Evolutionary conservation across 2,888 invertebrate genomes (phyloP).

Genomic region (Ctenicera cuprea): DNA sequence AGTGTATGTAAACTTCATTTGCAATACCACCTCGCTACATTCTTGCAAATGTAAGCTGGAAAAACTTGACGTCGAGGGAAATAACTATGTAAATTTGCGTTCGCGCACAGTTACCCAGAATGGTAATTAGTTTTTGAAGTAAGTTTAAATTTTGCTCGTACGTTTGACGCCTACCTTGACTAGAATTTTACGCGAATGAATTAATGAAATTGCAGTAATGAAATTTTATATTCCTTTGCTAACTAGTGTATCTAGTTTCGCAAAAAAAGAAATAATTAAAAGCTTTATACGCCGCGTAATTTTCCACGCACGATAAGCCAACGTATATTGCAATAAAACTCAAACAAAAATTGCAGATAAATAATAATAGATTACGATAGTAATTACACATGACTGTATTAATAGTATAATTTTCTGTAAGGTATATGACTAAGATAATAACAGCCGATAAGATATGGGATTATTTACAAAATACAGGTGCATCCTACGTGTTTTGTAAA

Average conservation of each 20-base stretch:
- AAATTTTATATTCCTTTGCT: too few species aligned
- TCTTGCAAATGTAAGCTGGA: neutral
- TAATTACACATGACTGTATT: conserved; percentile 4
- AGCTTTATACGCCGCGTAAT: neutral
- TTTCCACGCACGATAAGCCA: neutral
- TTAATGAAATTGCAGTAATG: too few species aligned
- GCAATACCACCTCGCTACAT: too few species aligned
- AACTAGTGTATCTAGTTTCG: neutral
- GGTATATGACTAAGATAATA: neutral
- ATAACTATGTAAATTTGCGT: conserved; percentile 19
- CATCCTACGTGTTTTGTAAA: conserved; percentile 6
- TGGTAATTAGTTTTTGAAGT: conserved; percentile 6
- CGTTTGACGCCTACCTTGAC: too few species aligned
- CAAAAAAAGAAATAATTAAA: neutral
- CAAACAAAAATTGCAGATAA: neutral
- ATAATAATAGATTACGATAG: neutral
- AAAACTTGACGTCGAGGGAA: conserved; percentile 3
- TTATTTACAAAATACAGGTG: conserved; percentile 1
- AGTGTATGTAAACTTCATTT: too few species aligned
- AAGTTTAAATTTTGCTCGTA: neutral
- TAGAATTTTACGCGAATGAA: too few species aligned
- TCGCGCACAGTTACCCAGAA: neutral
- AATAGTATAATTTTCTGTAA: neutral
- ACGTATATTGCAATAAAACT: neutral
- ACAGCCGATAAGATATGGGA: neutral